Conservation (phyloP, 2,888 invertebrate species). For the Patella depressa region DNA sequence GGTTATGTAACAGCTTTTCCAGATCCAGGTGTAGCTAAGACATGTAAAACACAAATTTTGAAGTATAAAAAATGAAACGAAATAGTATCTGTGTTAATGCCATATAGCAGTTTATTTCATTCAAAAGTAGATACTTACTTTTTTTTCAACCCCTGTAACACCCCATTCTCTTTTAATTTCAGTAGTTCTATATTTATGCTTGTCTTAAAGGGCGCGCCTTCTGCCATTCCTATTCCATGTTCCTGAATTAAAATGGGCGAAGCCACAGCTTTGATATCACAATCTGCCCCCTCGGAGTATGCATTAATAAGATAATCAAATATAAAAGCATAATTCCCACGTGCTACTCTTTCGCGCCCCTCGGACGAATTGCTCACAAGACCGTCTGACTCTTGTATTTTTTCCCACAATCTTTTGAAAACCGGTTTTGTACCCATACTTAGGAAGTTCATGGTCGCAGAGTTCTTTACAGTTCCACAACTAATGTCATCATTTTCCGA, state of each 20-base stretch:
- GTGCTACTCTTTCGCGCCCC: constrained; percentile 22
- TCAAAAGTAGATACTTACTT: constrained; percentile 40
- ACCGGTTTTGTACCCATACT: constrained; percentile 27
- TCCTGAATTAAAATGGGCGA: constrained; percentile 59
- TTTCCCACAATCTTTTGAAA: constrained; percentile 47
- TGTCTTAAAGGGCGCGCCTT: constrained; percentile 41
- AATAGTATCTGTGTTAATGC: no score
- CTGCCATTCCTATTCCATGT: constrained; percentile 59
- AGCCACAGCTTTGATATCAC: constrained; percentile 51
- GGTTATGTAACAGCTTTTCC: no score
- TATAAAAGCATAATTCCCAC: constrained; percentile 50
- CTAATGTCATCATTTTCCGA: constrained; percentile 42
- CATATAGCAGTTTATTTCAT: no score
- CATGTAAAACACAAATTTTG: no score
- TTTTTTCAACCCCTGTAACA: constrained; percentile 49
- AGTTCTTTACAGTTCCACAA: constrained; percentile 52
- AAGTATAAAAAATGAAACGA: no score
- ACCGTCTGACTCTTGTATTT: constrained; percentile 20
- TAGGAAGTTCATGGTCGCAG: constrained; percentile 59
- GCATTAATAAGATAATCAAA: constrained; percentile 61
- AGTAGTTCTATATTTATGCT: constrained; percentile 57
- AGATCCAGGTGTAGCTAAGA: no score
- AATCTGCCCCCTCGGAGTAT: constrained; percentile 52
- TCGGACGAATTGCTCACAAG: constrained; percentile 24
- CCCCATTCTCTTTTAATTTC: constrained; percentile 52